Evolutionary conservation across 1,140 invertebrate genomes (phyloP).

Genomic region (Drusus annulatus): DNA sequence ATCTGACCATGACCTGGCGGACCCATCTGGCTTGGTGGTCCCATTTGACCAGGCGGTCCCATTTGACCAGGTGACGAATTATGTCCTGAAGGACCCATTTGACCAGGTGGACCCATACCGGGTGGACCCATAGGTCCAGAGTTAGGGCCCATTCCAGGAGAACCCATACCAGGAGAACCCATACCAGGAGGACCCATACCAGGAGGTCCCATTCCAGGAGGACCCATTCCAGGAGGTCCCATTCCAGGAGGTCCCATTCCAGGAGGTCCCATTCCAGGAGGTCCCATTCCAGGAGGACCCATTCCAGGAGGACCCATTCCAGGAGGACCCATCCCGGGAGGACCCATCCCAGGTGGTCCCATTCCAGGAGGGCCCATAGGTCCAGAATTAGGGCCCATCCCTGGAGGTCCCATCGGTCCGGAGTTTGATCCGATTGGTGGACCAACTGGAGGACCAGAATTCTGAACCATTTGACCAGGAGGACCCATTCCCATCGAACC

Average conservation of each 20-base stretch:
- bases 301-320: constrained; percentile 42
- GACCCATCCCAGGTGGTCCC: constrained; percentile 46
- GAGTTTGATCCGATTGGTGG: constrained; percentile 35
- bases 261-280: constrained; percentile 30
- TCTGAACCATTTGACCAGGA: constrained; percentile 30
- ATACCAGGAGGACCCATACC: constrained; percentile 14
- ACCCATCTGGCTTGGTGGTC: constrained; percentile 7
- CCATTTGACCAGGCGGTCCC: constrained; percentile 33
- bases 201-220: constrained; percentile 1
- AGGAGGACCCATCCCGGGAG: constrained; percentile 47
- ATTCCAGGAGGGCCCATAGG: constrained; percentile 35
- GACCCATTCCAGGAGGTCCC: constrained; percentile 22
- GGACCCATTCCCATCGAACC: constrained; percentile 48
- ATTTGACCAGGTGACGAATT: not conserved
- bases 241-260: not conserved
- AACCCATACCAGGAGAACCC: constrained; percentile 35
- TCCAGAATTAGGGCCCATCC: constrained; percentile 21
- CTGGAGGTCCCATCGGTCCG: constrained; percentile 56
- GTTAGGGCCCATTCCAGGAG: constrained; percentile 36
- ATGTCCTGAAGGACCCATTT: constrained; percentile 3
- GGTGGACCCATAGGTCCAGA: constrained; percentile 13
- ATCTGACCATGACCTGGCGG: not conserved
- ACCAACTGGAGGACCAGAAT: constrained; percentile 36
- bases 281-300: constrained; percentile 43
- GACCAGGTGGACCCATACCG: constrained; percentile 29